Percentiles rank a stretch among this genome's conserved stretches.
Conservation (phyloP, 2,888 invertebrate species). For the Amblyjoppa fuscipennis region DNA sequence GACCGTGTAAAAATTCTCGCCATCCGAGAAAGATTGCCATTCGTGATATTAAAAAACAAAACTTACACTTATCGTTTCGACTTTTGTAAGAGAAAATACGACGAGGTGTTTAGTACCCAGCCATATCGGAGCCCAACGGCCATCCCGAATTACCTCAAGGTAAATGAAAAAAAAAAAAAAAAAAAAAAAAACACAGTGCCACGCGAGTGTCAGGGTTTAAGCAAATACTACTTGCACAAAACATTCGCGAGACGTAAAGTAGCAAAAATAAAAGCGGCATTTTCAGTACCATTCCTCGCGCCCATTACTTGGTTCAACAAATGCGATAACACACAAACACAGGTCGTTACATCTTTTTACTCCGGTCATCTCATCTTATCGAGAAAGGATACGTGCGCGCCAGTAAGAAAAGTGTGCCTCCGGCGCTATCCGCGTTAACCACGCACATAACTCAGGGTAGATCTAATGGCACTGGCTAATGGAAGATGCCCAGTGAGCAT, state of each 20-base stretch:
- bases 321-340: background rate
- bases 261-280: background rate
- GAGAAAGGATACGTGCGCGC: background rate
- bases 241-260: background rate
- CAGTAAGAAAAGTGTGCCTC: slow-evolving; percentile 62
- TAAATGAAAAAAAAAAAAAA: no score
- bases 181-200: no score
- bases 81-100: background rate
- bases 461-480: slow-evolving; percentile 24
- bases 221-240: background rate
- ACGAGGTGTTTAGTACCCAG: background rate
- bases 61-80: background rate
- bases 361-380: background rate
- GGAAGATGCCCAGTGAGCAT: slow-evolving; percentile 47
- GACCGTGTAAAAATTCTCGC: background rate
- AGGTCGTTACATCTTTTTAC: background rate
- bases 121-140: no score
- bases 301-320: background rate
- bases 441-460: slow-evolving; percentile 44
- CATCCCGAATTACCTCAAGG: no score
- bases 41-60: background rate
- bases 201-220: background rate
- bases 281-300: background rate
- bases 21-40: background rate
- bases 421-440: slow-evolving; percentile 71